These are phyloP conservation scores for Isoperla grammatica DNA, from an alignment of 2,888 invertebrate species.

Conservation along the genomic window DNA sequence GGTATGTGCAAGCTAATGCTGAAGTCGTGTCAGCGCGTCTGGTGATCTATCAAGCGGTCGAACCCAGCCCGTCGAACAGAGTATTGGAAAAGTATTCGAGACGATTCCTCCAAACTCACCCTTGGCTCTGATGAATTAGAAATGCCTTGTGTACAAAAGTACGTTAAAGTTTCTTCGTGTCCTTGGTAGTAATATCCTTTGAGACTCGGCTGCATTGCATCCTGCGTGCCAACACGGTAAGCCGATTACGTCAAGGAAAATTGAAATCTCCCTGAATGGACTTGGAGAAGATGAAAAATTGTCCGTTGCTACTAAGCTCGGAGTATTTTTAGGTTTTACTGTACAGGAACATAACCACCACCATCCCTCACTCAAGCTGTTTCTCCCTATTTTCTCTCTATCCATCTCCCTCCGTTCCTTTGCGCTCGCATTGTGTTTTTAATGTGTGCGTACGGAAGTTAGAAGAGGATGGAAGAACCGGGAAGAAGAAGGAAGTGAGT, in stretches of 20 bases:
- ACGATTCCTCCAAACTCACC: not conserved
- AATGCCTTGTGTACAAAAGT: constrained; percentile 11
- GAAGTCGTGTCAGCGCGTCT: no score
- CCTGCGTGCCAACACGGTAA: constrained; percentile 17
- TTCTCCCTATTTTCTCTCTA: not conserved
- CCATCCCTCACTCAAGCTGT: not conserved
- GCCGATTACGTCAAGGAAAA: constrained; percentile 26
- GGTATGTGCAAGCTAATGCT: no score
- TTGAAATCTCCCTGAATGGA: constrained; percentile 22
- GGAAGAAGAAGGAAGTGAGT: no score
- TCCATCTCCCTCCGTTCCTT: not conserved
- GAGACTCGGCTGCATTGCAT: constrained; percentile 14
- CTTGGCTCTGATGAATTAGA: constrained; percentile 20
- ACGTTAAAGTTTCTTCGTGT: constrained; percentile 2
- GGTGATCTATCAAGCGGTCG: constrained; percentile 8
- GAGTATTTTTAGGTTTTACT: no score
- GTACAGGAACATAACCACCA: no score
- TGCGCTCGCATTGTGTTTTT: no score
- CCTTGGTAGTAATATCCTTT: constrained; percentile 16
- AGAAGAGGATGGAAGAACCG: no score
- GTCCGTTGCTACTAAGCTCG: no score
- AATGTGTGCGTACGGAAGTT: no score
- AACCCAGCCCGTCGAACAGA: not conserved
- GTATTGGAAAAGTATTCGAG: constrained; percentile 10
- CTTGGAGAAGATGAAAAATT: constrained; percentile 22